Conservation (phyloP, 2,888 invertebrate genomes). For the Zhengitettix transpicula region DNA sequence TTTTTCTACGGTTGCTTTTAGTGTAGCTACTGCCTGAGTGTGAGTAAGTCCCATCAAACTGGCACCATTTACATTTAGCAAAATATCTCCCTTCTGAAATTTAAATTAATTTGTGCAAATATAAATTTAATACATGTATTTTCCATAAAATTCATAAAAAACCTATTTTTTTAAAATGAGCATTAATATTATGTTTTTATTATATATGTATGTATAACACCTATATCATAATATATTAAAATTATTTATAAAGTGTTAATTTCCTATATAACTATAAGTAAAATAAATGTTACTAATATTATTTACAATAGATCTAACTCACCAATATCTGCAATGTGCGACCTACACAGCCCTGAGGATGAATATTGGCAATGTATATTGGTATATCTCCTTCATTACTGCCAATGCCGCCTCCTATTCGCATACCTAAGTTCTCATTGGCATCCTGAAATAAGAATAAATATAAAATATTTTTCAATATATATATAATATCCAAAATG, state of each 20-base stretch:
- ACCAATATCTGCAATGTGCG: conserved; percentile 25
- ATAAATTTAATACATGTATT: too few species aligned
- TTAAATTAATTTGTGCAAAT: background rate
- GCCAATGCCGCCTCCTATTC: conserved; percentile 28
- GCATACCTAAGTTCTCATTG: conserved; percentile 27
- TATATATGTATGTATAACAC: too few species aligned
- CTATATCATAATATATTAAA: too few species aligned
- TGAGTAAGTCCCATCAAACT: conserved; percentile 27
- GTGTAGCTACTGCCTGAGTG: conserved; percentile 26
- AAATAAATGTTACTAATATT: too few species aligned
- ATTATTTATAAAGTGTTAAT: too few species aligned
- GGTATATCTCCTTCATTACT: conserved; percentile 29
- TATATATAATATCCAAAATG: too few species aligned
- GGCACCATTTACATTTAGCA: conserved; percentile 26
- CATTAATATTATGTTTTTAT: too few species aligned
- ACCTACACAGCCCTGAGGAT: conserved; percentile 26
- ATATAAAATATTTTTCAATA: background rate
- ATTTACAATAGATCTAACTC: conserved; percentile 4
- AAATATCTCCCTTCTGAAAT: conserved; percentile 28
- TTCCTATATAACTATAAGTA: too few species aligned
- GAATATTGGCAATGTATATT: conserved; percentile 30
- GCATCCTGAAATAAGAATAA: conserved; percentile 18
- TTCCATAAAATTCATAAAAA: too few species aligned
- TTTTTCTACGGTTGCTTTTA: conserved; percentile 24
- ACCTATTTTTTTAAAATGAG: too few species aligned